phyloP scores from a whole-genome alignment of 2,797 vertebrate genomes.

The Dendrocincla tyrannina region DNA sequence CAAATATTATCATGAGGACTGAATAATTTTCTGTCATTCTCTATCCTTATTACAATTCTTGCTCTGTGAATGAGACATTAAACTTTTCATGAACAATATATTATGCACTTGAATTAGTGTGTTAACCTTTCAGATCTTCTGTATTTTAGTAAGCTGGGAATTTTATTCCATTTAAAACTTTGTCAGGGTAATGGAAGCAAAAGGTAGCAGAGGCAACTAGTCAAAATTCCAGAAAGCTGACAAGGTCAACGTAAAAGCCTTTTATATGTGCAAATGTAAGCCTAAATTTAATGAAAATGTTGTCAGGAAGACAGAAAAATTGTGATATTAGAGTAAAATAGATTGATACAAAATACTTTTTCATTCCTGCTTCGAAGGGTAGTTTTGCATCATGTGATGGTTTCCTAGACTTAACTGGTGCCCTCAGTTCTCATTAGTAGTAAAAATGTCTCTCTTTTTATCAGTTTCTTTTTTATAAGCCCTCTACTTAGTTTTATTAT shows the following conservation, averaged over 20 bases:
- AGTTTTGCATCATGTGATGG: background rate
- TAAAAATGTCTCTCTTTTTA: background rate
- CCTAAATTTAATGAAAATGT: background rate
- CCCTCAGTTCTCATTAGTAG: background rate
- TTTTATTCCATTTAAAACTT: background rate
- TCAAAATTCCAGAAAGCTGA: background rate
- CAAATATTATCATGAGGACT: background rate
- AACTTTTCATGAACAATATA: conserved; percentile 41
- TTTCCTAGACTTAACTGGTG: background rate
- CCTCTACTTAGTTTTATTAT: background rate
- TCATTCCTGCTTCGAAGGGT: background rate
- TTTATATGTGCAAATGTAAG: background rate
- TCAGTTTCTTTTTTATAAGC: background rate
- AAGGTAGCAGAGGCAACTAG: background rate
- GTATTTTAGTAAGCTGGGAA: background rate
- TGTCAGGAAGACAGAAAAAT: background rate
- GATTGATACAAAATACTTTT: background rate
- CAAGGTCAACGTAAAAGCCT: background rate
- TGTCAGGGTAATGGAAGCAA: background rate
- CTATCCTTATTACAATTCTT: conserved; percentile 22
- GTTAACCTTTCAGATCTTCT: conserved; percentile 49
- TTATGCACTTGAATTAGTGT: background rate
- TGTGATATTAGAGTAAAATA: background rate
- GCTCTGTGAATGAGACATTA: conserved; percentile 9
- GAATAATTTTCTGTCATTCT: conserved; percentile 42